Evolutionary conservation across 2,113 vertebrate genomes (phyloP), one percentile per base, ranked within the genome.

Genomic region (Tenebrosternarchus preto): DNA sequence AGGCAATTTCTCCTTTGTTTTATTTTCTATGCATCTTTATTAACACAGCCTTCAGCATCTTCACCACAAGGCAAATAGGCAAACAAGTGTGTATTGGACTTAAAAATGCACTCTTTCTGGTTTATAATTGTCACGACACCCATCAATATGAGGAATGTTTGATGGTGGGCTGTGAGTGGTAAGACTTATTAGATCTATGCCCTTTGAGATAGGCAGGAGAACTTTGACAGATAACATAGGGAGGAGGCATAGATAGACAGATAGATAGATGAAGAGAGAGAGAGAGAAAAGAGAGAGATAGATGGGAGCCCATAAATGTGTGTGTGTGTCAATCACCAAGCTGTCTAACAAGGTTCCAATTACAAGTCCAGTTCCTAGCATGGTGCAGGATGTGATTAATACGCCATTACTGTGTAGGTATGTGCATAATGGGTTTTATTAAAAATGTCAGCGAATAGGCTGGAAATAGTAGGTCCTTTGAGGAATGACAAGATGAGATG

Each of bases 141-240:
- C 86, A 92, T 93, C 93, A 93, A 90, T 91, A 91, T 81, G 87
- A 92, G 89, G 84, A 75, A 89, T 93, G 92, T 86, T 88, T 80
- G 85, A 87, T 92, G 5, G 60, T 55, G 46, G 57, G 91, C 90
- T 91, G 90, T 87, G 89, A 92, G 91, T 88, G 90, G 84, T 80
- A 84, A 83, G 83, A 90, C 88, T 80, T 88, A 90, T 92, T 72
- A 82, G 84, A 84, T 84, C 60, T 2, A 86, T 73, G 84, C 76
- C 80, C 86, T 73, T 77, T 67, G 66, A 17, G 66, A 72, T 75
- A 71, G 78, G 60, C 68, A 24, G 29, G 31, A 16, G 72, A 73
- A 80, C 46, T 22, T 66, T 80, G 79, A 75, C 55, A 39, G 79
- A 75, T 67, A 61, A 82, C 70, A 73, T 25, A 19, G 15, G 36